A percentile compares a stretch with the other conserved stretches of the same genome.
These are phyloP conservation scores for Melanotaenia nigrans DNA, from an alignment of 2,797 vertebrate species.

Conservation along the genomic window DNA sequence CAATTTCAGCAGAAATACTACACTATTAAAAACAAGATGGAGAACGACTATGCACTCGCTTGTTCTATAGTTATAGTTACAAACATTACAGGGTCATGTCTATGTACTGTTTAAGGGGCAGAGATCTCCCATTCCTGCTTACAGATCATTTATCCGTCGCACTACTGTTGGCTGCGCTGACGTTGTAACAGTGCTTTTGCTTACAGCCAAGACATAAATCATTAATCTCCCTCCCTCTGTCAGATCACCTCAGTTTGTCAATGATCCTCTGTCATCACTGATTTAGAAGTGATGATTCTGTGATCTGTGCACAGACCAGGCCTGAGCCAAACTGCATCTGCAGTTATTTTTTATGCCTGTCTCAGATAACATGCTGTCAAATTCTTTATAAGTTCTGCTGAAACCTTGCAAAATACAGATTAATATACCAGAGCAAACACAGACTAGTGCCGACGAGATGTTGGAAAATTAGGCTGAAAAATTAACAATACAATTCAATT, in stretches of 20 bases:
- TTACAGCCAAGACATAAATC: slow-evolving; percentile 54
- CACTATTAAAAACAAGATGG: too few species aligned
- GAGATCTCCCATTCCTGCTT: slow-evolving; percentile 16
- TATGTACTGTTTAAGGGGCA: slow-evolving; percentile 13
- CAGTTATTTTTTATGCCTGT: slow-evolving; percentile 19
- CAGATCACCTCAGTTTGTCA: slow-evolving; percentile 59
- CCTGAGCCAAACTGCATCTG: slow-evolving; percentile 8
- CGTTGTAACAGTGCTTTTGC: slow-evolving; percentile 31
- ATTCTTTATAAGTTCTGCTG: slow-evolving; percentile 34
- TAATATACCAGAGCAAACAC: not conserved
- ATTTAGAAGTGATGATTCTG: slow-evolving; percentile 50
- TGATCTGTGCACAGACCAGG: slow-evolving; percentile 32
- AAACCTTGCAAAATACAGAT: slow-evolving; percentile 26
- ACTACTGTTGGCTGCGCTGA: slow-evolving; percentile 38
- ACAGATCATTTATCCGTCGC: slow-evolving; percentile 51
- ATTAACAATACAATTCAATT: not conserved
- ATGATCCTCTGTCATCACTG: slow-evolving; percentile 60
- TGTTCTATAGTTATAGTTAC: not conserved
- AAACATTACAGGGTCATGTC: not conserved
- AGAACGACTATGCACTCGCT: not conserved
- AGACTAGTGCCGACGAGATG: not conserved
- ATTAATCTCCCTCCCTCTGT: slow-evolving; percentile 46
- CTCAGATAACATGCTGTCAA: slow-evolving; percentile 28
- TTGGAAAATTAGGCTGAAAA: not conserved
- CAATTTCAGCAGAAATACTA: not conserved